Evolutionary conservation across 2,888 invertebrate species (phyloP), one percentile per base, ranked within the genome.

Genomic region (Eupithecia centaureata): DNA sequence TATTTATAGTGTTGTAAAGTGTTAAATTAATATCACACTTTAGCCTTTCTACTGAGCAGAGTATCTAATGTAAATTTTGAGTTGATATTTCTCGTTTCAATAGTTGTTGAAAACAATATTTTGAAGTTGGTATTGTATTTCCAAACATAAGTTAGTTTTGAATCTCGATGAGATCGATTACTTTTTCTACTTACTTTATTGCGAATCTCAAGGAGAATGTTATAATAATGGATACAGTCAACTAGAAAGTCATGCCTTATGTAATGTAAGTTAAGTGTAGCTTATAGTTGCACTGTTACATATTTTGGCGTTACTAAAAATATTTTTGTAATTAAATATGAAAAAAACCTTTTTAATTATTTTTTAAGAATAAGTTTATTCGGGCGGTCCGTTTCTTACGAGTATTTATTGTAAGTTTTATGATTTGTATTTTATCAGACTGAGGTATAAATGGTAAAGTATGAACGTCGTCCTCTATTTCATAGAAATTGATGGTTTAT

Each of bases 241-340:
- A 73, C 74, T 75, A 70, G 71, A 74, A 62, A 51, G 7, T 25
- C 27, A 61, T 33, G 61, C 57, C 47, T 70, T 64, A 52, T 47
- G 70, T 77, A 77, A 79, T 81, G 79, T 85, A 86, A 80, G 82
- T 82, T 68, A 82, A 86, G 83, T 82, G 82, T 85, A 62, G 28
- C 51, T 86, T 81, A 85, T 86, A 86, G 87, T 88, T 89, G 88
- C 88, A 87, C 83, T 79, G 86, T 89, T 89, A 85, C 83, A 82
- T 87, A 88, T 86, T 89, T 89, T 88, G 89, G 88, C 84, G 86
- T 90, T 90, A 89, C 88, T 69, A 66, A 63, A 70, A 70, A 88
- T 91, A 90, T 91, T 91, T 90, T 90, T 90, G 87, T 89, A 89
- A 85, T 79, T 77, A 86, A 87, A 86, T 82, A 81, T 81, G 78